Conservation (phyloP, 2,113 vertebrate genomes). For the Psephotus haematonotus region DNA sequence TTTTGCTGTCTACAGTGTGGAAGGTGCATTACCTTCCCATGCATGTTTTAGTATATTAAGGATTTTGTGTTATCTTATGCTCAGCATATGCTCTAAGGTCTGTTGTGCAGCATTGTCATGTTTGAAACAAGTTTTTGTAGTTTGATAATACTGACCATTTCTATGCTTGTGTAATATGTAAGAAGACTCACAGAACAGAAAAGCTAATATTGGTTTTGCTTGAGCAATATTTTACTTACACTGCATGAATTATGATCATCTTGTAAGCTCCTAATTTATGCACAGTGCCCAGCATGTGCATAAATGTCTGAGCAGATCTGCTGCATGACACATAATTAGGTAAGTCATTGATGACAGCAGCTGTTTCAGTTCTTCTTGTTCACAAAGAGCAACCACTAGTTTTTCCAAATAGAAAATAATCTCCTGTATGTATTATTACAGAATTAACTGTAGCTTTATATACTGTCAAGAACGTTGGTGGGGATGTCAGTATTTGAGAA, state of each 20-base stretch:
- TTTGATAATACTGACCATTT: background rate
- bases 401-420: background rate
- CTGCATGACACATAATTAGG: slow-evolving; percentile 33
- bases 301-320: background rate
- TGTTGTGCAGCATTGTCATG: background rate
- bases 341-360: slow-evolving; percentile 4
- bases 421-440: background rate
- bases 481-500: background rate
- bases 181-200: background rate
- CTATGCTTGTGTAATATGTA: background rate
- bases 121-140: background rate
- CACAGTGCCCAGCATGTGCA: background rate
- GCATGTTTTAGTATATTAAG: background rate
- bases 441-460: background rate
- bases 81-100: background rate
- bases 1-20: background rate
- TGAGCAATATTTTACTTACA: background rate
- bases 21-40: background rate
- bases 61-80: background rate
- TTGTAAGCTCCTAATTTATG: background rate
- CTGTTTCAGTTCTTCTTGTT: slow-evolving; percentile 35
- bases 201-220: background rate
- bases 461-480: background rate
- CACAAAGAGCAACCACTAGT: background rate
- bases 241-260: background rate